These are phyloP conservation scores for Metacarcinus magister DNA, from an alignment of 2,888 invertebrate genomes.

Conservation along the genomic window DNA sequence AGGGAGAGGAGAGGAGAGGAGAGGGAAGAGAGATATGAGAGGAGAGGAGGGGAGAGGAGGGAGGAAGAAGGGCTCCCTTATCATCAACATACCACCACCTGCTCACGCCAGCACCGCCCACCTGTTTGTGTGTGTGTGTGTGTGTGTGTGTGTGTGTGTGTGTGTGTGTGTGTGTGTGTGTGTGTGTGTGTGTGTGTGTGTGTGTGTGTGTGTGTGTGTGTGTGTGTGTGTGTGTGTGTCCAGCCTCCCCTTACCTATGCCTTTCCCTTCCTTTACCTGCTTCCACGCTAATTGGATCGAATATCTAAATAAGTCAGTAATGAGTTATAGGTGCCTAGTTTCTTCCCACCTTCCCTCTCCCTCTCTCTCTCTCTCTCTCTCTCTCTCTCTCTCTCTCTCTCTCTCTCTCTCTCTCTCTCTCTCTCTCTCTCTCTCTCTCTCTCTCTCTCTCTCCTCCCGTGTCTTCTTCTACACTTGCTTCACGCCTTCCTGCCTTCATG, in stretches of 20 bases:
- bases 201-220: constrained; percentile 64
- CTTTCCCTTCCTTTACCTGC: constrained; percentile 20
- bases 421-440: background rate
- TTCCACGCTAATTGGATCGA: constrained; percentile 21
- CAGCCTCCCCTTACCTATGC: background rate
- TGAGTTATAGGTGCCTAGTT: background rate
- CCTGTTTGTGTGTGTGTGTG: constrained; percentile 43
- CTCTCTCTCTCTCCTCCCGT: background rate
- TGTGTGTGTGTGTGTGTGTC: constrained; percentile 39
- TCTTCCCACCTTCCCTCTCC: background rate
- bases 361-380: background rate
- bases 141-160: constrained; percentile 62
- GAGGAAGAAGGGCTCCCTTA: background rate
- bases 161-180: constrained; percentile 56
- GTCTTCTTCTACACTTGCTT: background rate
- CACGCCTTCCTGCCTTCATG: constrained; percentile 30
- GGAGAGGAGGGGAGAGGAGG: background rate
- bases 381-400: background rate
- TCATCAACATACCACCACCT: constrained; percentile 28
- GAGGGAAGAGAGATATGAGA: background rate
- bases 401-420: background rate
- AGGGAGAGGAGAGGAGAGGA: too few relatives aligned
- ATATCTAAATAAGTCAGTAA: constrained; percentile 19
- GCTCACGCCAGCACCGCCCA: background rate
- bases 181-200: constrained; percentile 58